phyloP scores from a whole-genome alignment of 2,797 vertebrate genomes.

The Microchirus variegatus region DNA sequence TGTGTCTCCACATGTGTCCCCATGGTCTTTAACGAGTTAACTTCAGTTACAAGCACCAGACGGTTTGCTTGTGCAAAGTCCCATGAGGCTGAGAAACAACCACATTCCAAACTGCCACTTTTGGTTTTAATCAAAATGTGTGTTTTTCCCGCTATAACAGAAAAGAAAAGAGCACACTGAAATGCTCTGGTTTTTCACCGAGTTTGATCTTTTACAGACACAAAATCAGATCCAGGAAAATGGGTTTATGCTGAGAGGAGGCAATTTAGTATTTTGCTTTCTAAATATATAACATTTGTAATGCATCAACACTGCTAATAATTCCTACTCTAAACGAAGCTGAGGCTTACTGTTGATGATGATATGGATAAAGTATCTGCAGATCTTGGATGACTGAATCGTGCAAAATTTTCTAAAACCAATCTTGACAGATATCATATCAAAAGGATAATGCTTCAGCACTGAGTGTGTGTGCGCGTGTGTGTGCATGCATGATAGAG shows the following conservation, averaged over 20 bases:
- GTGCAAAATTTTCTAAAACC: constrained; percentile 17
- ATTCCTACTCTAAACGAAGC: background rate
- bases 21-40: constrained; percentile 60
- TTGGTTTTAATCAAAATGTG: constrained; percentile 55
- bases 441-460: constrained; percentile 19
- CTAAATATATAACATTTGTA: constrained; percentile 3
- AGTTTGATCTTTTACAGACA: constrained; percentile 29
- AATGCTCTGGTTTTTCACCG: background rate
- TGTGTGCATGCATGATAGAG: constrained; percentile 21
- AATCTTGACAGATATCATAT: background rate
- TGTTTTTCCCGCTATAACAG: constrained; percentile 41
- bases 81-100: constrained; percentile 41
- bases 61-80: constrained; percentile 38
- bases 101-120: constrained; percentile 53
- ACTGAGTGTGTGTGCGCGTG: constrained; percentile 3
- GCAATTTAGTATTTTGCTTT: background rate
- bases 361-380: constrained; percentile 7
- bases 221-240: constrained; percentile 8
- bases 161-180: constrained; percentile 24
- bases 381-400: background rate
- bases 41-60: constrained; percentile 38
- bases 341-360: constrained; percentile 9
- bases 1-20: constrained; percentile 8
- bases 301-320: background rate
- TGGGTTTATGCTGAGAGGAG: constrained; percentile 14